These are phyloP conservation scores for Podargus strigoides DNA, from an alignment of 2,797 vertebrate genomes.

Conservation along the genomic window DNA sequence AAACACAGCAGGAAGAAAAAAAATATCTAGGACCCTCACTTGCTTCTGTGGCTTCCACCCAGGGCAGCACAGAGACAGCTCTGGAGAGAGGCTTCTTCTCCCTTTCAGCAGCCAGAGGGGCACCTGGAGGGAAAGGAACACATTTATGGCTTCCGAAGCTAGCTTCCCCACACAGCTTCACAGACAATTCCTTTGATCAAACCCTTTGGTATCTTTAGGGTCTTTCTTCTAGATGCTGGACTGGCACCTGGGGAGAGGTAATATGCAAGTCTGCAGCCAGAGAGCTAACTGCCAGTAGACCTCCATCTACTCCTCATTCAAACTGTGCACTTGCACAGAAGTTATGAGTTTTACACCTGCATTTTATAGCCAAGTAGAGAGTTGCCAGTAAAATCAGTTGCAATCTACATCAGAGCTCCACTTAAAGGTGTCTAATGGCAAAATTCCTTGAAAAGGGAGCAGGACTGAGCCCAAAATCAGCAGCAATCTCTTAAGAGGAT, in stretches of 20 bases:
- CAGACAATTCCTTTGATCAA: not conserved
- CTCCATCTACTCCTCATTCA: not conserved
- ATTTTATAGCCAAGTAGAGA: not conserved
- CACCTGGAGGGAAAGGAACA: slow-evolving; percentile 38
- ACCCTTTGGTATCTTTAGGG: not conserved
- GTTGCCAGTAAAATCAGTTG: not conserved
- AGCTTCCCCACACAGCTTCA: not conserved
- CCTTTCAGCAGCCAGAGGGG: slow-evolving; percentile 36
- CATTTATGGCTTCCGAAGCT: slow-evolving; percentile 17
- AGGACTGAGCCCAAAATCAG: slow-evolving; percentile 46
- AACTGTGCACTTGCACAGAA: not conserved
- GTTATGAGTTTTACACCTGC: not conserved
- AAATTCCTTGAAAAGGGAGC: slow-evolving; percentile 41
- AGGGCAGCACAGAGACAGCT: slow-evolving; percentile 55
- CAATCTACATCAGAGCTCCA: not conserved
- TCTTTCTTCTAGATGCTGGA: not conserved
- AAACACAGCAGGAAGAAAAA: not conserved
- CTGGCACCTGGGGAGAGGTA: not conserved
- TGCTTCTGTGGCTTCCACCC: slow-evolving; percentile 40
- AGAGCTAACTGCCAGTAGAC: not conserved
- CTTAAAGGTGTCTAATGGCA: slow-evolving; percentile 18
- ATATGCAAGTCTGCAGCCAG: not conserved
- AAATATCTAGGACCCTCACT: slow-evolving; percentile 9
- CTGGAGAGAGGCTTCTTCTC: slow-evolving; percentile 39
- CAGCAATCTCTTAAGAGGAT: slow-evolving; percentile 20